These are phyloP conservation scores for Campoplex capitator DNA, from an alignment of 2,888 invertebrate genomes.

Conservation along the genomic window DNA sequence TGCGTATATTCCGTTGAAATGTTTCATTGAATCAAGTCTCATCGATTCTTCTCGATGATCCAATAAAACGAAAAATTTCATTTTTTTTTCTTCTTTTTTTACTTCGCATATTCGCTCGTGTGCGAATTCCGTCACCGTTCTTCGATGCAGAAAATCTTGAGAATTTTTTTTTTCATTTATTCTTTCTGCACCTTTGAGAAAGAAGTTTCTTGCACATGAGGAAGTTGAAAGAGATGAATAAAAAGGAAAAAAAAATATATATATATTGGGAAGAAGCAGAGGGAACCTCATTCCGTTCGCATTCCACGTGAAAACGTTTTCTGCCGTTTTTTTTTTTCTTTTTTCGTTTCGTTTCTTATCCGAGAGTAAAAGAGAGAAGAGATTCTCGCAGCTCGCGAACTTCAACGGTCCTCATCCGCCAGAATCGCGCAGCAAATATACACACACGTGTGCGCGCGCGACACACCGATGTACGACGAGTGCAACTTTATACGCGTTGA, in stretches of 20 bases:
- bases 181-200: conserved; percentile 53
- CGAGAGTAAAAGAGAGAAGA: conserved; percentile 27
- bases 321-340: conserved; percentile 11
- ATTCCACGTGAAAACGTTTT: conserved; percentile 68
- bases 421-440: conserved; percentile 27
- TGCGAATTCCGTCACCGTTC: neutral
- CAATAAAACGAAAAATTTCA: neutral
- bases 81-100: neutral
- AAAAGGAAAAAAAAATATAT: no score
- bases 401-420: conserved; percentile 44
- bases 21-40: no score
- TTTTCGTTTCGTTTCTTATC: no score
- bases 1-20: no score
- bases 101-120: neutral
- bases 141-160: neutral
- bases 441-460: neutral
- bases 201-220: neutral
- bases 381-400: conserved; percentile 46
- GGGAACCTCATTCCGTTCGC: conserved; percentile 68
- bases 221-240: conserved; percentile 41
- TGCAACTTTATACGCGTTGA: conserved; percentile 37
- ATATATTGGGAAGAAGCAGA: conserved; percentile 58
- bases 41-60: neutral
- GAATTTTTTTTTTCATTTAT: conserved; percentile 7
- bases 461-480: neutral